These are phyloP conservation scores for Rhizoglyphus robini DNA, from an alignment of 1,140 invertebrate genomes.

Conservation along the genomic window DNA sequence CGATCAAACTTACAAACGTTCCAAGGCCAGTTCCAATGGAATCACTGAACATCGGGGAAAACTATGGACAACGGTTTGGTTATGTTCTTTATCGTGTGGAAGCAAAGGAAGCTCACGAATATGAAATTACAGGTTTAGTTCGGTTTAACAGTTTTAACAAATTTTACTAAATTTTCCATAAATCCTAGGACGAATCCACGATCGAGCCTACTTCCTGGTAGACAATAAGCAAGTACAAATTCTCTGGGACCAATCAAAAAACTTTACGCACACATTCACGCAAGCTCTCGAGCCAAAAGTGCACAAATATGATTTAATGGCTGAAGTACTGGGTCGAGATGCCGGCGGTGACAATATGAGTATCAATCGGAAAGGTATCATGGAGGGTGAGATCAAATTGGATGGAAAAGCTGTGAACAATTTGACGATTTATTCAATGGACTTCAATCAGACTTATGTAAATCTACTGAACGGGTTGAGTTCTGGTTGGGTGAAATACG, in stretches of 20 bases:
- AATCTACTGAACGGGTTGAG: no score
- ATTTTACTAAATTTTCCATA: no score
- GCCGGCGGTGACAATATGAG: conserved; percentile 4
- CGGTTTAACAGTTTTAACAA: neutral
- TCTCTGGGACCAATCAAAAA: no score
- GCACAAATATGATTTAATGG: conserved; percentile 21
- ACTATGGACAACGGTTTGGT: conserved; percentile 9
- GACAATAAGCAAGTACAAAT: neutral
- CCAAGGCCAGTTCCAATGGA: neutral
- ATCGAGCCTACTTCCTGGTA: conserved; percentile 2
- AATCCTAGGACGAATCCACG: neutral
- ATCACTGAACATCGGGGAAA: neutral
- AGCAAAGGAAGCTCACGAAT: neutral
- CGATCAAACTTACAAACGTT: neutral
- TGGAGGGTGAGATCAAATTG: neutral
- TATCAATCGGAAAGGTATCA: neutral
- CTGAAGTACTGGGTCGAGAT: conserved; percentile 27
- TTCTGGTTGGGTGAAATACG: no score
- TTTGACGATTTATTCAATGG: neutral
- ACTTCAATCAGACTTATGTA: neutral
- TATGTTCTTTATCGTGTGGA: conserved; percentile 5
- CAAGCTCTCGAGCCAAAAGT: no score
- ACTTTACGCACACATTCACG: conserved; percentile 14
- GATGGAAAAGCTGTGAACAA: neutral
- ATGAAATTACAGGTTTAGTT: neutral